phyloP scores from a whole-genome alignment of 1,140 invertebrate species.

The Rhagoletis zephyria region DNA sequence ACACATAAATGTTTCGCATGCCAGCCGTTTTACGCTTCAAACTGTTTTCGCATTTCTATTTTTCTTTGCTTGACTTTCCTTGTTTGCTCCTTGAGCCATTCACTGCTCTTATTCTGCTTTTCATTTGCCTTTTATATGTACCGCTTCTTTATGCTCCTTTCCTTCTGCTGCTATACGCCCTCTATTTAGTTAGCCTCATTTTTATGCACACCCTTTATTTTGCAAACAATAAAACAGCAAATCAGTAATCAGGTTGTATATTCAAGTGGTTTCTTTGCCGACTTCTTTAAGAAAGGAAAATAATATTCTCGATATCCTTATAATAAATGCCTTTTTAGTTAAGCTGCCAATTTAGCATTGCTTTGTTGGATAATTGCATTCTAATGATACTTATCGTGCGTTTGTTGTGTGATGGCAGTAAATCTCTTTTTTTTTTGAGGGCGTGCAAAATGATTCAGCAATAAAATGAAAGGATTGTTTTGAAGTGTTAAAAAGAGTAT shows the following conservation, averaged over 20 bases:
- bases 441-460: slow-evolving; percentile 4
- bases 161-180: background rate
- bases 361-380: slow-evolving; percentile 52
- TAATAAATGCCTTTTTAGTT: slow-evolving; percentile 42
- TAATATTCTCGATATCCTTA: slow-evolving; percentile 28
- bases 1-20: slow-evolving; percentile 5
- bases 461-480: slow-evolving; percentile 10
- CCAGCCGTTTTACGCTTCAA: background rate
- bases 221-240: slow-evolving; percentile 46
- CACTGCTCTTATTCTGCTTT: background rate
- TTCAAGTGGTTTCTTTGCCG: background rate
- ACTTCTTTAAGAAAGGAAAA: background rate
- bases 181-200: slow-evolving; percentile 12
- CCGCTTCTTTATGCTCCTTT: background rate
- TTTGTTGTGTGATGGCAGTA: background rate
- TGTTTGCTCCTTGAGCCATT: background rate
- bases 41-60: no score
- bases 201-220: slow-evolving; percentile 46
- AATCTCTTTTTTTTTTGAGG: slow-evolving; percentile 12
- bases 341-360: slow-evolving; percentile 51
- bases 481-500: background rate
- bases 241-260: slow-evolving; percentile 31
- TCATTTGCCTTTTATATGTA: background rate
- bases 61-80: no score
- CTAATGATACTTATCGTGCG: slow-evolving; percentile 33